phyloP scores from a whole-genome alignment of 2,797 vertebrate species.

The Cryptoblepharus egeriae region DNA sequence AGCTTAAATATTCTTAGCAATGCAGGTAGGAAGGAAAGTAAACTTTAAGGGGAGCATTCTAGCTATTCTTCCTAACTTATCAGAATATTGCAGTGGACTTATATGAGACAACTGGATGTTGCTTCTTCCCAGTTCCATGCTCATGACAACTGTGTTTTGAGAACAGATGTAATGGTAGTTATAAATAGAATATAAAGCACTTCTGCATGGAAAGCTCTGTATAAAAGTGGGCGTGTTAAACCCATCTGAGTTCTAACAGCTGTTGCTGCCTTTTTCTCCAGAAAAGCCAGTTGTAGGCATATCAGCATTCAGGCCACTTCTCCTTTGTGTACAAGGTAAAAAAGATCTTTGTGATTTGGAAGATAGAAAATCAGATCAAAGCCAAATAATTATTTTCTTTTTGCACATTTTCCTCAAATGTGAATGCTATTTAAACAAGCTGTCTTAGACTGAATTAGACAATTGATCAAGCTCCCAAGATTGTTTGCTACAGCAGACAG shows the following conservation, averaged over 20 bases:
- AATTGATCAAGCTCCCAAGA: not conserved
- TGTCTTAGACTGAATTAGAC: not conserved
- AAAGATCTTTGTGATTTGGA: not conserved
- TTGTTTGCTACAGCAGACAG: not conserved
- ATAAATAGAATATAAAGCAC: constrained; percentile 1
- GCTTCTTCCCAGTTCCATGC: not conserved
- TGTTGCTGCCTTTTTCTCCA: constrained; percentile 40
- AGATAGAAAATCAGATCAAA: not conserved
- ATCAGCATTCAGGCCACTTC: not conserved
- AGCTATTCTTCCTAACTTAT: not conserved
- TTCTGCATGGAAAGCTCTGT: not conserved
- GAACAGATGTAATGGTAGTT: not conserved
- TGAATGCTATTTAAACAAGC: not conserved
- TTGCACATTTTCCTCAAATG: too few relatives aligned
- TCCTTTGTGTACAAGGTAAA: too few relatives aligned
- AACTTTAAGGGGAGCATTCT: not conserved
- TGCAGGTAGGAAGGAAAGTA: not conserved
- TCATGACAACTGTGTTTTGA: not conserved
- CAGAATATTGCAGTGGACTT: not conserved
- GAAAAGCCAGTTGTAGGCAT: fast-evolving
- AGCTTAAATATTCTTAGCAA: not conserved
- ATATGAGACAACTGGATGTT: not conserved
- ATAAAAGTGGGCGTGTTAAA: not conserved
- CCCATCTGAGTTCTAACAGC: not conserved
- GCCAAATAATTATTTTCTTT: not conserved